Evolutionary conservation across 35 echinoderm and acorn worm species (phyloP).

Genomic region (Eucidaris tribuloides): DNA sequence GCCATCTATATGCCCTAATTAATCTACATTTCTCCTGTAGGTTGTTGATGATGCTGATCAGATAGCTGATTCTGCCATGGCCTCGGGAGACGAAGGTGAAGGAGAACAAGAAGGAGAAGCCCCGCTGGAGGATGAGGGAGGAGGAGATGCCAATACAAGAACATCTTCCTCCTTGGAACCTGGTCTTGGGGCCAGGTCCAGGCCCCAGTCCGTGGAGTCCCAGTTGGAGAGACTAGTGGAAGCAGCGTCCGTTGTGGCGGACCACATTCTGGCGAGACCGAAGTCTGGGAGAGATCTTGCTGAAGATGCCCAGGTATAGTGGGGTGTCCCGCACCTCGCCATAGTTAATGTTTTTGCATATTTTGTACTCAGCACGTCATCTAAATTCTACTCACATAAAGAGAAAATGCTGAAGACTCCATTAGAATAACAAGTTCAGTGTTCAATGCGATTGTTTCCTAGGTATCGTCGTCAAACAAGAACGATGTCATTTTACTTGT

Average conservation of each 20-base stretch:
- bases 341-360: no score
- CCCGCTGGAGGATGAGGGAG: not conserved
- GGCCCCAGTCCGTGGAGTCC: slow-evolving; percentile 3
- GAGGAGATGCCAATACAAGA: not conserved
- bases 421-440: no score
- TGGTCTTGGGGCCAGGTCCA: not conserved
- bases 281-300: slow-evolving; percentile 87
- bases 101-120: slow-evolving; percentile 4
- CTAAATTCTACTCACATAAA: no score
- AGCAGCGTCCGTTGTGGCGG: slow-evolving; percentile 66
- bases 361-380: no score
- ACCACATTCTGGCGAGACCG: slow-evolving; percentile 62
- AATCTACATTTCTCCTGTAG: no score
- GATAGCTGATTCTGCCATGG: not conserved
- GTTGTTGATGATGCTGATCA: no score
- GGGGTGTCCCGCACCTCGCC: no score
- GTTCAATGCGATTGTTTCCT: no score
- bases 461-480: no score
- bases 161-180: slow-evolving; percentile 7
- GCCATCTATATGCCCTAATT: no score
- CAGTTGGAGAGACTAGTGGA: slow-evolving; percentile 69
- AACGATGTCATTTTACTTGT: no score
- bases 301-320: slow-evolving; percentile 83
- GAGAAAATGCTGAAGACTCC: no score
- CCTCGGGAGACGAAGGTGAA: not conserved